Percentiles rank a stretch among this genome's conserved stretches.
phyloP scores from a whole-genome alignment of 30 jellyfish, hydroid and myxozoan genomes.

The Sanderia malayensis region DNA sequence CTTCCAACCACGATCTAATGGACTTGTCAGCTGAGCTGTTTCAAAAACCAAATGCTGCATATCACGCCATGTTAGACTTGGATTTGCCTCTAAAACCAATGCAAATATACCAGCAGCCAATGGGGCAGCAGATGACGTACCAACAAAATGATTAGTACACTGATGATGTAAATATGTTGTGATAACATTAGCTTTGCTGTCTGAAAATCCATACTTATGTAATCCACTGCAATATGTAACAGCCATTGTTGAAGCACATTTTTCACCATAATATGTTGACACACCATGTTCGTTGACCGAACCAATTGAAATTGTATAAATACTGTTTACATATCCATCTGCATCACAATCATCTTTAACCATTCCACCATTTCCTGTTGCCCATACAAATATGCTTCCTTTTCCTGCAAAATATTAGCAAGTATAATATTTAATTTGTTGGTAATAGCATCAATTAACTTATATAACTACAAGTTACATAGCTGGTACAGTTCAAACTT shows the following conservation, averaged over 20 bases:
- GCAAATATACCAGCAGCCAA: conserved; percentile 98
- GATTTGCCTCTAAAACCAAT: conserved; percentile 90
- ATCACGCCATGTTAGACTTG: conserved; percentile 94
- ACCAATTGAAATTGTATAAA: conserved; percentile 91
- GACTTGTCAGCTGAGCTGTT: conserved; percentile 90
- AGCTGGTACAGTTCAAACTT: no score
- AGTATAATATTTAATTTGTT: no score
- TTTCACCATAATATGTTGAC: conserved; percentile 96
- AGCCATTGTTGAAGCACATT: conserved; percentile 93
- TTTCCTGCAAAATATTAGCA: conserved; percentile 40
- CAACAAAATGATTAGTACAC: conserved; percentile 96
- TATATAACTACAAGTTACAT: no score
- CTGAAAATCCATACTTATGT: conserved; percentile 69
- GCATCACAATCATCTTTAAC: conserved; percentile 88
- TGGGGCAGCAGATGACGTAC: conserved; percentile 99
- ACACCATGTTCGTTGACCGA: conserved; percentile 95
- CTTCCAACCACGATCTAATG: conserved; percentile 91
- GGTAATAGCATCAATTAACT: no score
- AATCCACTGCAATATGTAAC: conserved; percentile 96
- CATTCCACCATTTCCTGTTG: conserved; percentile 99
- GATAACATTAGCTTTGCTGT: conserved; percentile 75
- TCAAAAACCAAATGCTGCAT: conserved; percentile 91
- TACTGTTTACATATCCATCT: conserved; percentile 96
- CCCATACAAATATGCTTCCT: conserved; percentile 95
- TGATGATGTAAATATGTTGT: conserved; percentile 92